Conservation (phyloP, 2,797 vertebrate genomes). For the Coluber constrictor region DNA sequence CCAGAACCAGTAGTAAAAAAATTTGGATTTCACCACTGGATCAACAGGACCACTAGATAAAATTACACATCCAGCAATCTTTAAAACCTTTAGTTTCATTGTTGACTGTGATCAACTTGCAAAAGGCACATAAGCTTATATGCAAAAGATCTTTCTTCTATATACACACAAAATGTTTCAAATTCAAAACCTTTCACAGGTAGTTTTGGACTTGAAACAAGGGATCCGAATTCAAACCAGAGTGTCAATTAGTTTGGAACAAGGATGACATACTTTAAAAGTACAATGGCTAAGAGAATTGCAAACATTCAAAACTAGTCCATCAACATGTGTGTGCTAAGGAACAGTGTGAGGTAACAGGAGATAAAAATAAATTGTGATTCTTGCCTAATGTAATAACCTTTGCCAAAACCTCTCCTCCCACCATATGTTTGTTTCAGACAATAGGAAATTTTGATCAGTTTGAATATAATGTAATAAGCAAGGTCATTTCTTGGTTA, state of each 20-base stretch:
- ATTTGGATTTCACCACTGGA: too few relatives aligned
- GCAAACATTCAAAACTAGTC: background rate
- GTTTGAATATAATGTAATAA: background rate
- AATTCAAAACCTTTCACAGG: background rate
- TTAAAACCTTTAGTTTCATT: background rate
- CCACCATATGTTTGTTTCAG: background rate
- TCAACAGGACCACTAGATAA: background rate
- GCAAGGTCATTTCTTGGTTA: background rate
- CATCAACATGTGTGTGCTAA: background rate
- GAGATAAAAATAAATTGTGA: background rate
- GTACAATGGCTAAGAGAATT: background rate
- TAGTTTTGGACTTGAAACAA: background rate
- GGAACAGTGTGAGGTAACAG: background rate
- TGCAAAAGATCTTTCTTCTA: background rate
- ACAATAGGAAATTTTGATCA: background rate
- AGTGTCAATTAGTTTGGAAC: background rate
- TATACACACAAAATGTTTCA: background rate
- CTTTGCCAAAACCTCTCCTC: background rate
- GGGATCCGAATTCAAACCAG: background rate
- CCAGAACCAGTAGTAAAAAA: too few relatives aligned
- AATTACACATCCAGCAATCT: background rate
- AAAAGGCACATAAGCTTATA: background rate
- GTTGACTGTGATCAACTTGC: background rate
- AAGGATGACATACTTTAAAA: constrained; percentile 1
- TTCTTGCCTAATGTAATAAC: background rate